Conservation (phyloP, 92 coral and sea anemone genomes). For the Desmophyllum pertusum region DNA sequence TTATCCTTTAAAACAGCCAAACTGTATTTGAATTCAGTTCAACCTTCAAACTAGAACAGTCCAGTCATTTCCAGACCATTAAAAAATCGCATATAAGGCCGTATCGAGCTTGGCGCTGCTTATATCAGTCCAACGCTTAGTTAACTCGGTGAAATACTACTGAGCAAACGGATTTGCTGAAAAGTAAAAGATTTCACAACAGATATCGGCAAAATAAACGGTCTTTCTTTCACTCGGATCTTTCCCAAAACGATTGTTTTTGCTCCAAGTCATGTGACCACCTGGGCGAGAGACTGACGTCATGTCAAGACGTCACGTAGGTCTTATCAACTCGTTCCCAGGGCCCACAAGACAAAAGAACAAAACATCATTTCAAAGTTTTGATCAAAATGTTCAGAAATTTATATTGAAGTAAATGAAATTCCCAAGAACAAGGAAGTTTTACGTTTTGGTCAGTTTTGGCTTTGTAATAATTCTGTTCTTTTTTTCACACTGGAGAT, state of each 20-base stretch:
- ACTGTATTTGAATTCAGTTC: slow-evolving; percentile 16
- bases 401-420: slow-evolving; percentile 21
- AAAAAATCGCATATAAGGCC: neutral
- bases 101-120: neutral
- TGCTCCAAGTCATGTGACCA: slow-evolving; percentile 30
- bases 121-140: neutral
- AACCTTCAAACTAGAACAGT: neutral
- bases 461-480: slow-evolving; percentile 19
- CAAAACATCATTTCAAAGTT: neutral
- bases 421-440: slow-evolving; percentile 20
- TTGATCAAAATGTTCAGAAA: neutral
- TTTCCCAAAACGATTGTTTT: slow-evolving; percentile 22
- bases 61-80: slow-evolving; percentile 18
- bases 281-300: slow-evolving; percentile 18
- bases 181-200: neutral
- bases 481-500: slow-evolving; percentile 40
- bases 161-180: neutral
- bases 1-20: slow-evolving; percentile 25
- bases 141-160: neutral
- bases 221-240: slow-evolving; percentile 2
- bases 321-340: slow-evolving; percentile 1
- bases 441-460: slow-evolving; percentile 26
- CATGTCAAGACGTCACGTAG: slow-evolving; percentile 17
- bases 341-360: neutral
- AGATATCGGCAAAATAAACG: slow-evolving; percentile 4